phyloP scores from a whole-genome alignment of 2,113 vertebrate species.

The Panurus biarmicus region DNA sequence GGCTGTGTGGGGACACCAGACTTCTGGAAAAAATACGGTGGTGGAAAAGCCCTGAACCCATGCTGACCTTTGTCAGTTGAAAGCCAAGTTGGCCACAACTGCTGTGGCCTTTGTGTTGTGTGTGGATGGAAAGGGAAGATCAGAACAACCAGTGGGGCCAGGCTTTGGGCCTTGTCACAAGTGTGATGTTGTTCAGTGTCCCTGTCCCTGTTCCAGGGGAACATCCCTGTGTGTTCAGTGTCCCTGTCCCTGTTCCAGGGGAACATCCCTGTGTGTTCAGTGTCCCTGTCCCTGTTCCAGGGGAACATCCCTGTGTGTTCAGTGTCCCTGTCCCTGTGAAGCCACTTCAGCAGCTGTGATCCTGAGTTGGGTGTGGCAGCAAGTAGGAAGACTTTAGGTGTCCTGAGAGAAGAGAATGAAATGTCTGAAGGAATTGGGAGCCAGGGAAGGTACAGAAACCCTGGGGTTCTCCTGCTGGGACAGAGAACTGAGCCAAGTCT shows the following conservation, averaged over 20 bases:
- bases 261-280: too few species aligned
- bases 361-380: neutral
- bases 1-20: neutral
- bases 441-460: neutral
- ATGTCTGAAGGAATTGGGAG: neutral
- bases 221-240: too few species aligned
- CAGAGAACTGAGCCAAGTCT: neutral
- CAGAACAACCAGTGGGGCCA: neutral
- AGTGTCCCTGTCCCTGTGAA: neutral
- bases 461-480: neutral
- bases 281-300: too few species aligned
- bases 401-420: neutral
- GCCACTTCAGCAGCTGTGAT: neutral
- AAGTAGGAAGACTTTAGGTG: neutral
- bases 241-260: too few species aligned
- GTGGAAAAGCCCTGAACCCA: neutral
- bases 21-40: neutral
- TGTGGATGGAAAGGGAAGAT: neutral
- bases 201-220: too few species aligned
- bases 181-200: rapidly evolving
- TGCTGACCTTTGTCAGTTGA: neutral
- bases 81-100: neutral
- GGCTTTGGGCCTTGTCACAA: neutral
- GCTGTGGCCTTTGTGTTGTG: neutral
- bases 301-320: too few species aligned